These are phyloP conservation scores for Asobara japonica DNA, from an alignment of 1,140 invertebrate genomes.

Conservation along the genomic window DNA sequence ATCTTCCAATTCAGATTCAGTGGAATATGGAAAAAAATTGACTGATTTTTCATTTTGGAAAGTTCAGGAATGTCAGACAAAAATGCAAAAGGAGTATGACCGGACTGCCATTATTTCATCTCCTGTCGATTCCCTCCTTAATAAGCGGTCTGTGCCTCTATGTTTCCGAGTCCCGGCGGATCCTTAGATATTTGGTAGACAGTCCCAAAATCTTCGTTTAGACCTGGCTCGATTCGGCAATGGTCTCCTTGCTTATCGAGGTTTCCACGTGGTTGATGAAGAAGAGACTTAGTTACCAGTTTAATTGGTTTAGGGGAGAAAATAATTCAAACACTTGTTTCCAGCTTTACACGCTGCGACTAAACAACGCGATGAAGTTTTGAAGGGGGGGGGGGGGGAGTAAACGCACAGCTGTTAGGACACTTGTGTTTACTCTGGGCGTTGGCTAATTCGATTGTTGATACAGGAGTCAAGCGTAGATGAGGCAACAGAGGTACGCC, in stretches of 20 bases:
- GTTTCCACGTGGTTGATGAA: conserved; percentile 20
- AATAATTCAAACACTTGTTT: conserved; percentile 15
- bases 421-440: not conserved
- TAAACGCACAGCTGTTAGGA: not conserved
- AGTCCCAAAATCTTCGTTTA: too few species aligned
- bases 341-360: not conserved
- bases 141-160: too few species aligned
- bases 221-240: too few species aligned
- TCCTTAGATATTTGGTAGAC: too few species aligned
- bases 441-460: conserved; percentile 3
- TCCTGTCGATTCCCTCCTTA: not conserved
- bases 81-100: too few species aligned
- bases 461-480: not conserved
- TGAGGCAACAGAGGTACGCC: not conserved
- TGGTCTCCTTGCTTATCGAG: conserved; percentile 11
- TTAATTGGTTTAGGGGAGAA: not conserved
- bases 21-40: too few species aligned
- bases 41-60: too few species aligned
- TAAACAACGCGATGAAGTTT: not conserved
- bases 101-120: not conserved
- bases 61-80: too few species aligned
- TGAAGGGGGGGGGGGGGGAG: too few species aligned
- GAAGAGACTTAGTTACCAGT: not conserved
- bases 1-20: too few species aligned
- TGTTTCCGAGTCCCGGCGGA: too few species aligned